Conservation (phyloP, 2,113 vertebrate genomes). For the Aegypius monachus region DNA sequence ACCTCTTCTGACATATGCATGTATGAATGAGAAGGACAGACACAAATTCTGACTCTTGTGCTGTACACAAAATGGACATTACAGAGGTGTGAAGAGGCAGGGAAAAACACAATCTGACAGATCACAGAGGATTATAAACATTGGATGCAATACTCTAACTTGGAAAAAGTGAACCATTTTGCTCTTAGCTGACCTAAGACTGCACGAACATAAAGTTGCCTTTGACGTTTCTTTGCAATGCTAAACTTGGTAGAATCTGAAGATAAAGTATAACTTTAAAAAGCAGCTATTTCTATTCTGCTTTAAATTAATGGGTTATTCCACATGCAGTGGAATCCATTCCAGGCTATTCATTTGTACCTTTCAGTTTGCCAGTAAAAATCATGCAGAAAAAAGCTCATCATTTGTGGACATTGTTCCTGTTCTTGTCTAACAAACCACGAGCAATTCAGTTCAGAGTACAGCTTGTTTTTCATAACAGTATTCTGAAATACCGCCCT, state of each 20-base stretch:
- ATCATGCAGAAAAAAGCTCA: not conserved
- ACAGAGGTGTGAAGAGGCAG: not conserved
- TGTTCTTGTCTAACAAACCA: not conserved
- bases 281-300: not conserved
- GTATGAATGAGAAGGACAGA: fast-evolving
- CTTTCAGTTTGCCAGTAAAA: not conserved
- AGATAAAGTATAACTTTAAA: not conserved
- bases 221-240: not conserved
- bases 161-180: not conserved
- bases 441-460: not conserved
- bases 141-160: not conserved
- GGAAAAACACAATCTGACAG: not conserved
- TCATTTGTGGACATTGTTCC: not conserved
- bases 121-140: not conserved
- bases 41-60: not conserved
- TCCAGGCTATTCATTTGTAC: not conserved
- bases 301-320: not conserved
- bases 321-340: not conserved
- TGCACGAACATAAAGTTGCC: not conserved
- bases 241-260: not conserved
- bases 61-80: not conserved
- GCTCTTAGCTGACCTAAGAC: not conserved
- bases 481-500: not conserved
- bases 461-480: not conserved
- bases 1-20: not conserved